Evolutionary conservation across 2,797 vertebrate genomes (phyloP).

Genomic region (Tapera naevia): DNA sequence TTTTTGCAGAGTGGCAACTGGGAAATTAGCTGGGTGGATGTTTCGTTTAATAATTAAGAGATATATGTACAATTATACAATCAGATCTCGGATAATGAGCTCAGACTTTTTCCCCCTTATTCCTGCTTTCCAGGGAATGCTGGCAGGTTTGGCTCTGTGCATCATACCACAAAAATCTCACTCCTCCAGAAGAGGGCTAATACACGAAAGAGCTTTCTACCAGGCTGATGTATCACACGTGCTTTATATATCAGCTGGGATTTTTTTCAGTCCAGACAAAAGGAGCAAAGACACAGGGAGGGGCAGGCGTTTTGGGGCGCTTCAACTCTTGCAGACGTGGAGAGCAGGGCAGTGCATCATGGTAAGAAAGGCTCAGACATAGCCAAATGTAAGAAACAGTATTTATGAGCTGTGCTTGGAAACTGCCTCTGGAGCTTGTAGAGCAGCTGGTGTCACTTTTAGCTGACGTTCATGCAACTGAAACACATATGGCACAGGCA

Average conservation of each 20-base stretch:
- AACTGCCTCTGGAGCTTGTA: neutral
- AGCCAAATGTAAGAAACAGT: neutral
- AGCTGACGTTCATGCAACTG: neutral
- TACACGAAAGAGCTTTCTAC: slow-evolving; percentile 12
- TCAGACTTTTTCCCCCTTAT: slow-evolving; percentile 23
- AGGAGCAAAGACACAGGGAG: slow-evolving; percentile 5
- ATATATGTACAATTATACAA: neutral
- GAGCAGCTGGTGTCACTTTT: slow-evolving; percentile 33
- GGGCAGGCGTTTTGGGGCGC: neutral
- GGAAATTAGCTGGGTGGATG: neutral
- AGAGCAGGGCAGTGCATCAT: neutral
- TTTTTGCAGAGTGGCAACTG: neutral
- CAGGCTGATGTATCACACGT: slow-evolving; percentile 54
- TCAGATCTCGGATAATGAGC: slow-evolving; percentile 24
- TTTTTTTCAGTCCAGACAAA: slow-evolving; percentile 33
- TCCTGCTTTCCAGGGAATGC: slow-evolving; percentile 63
- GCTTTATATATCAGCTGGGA: slow-evolving; percentile 27
- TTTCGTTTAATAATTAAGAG: neutral
- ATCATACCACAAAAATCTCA: slow-evolving; percentile 67
- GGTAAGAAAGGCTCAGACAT: neutral
- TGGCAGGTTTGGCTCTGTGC: slow-evolving; percentile 55
- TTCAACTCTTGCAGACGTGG: neutral
- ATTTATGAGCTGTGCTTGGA: slow-evolving; percentile 25
- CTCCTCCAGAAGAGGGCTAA: slow-evolving; percentile 45
- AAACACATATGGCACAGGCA: neutral